These are phyloP conservation scores for Tetanocera ferruginea DNA, from an alignment of 2,888 invertebrate species.

Conservation along the genomic window DNA sequence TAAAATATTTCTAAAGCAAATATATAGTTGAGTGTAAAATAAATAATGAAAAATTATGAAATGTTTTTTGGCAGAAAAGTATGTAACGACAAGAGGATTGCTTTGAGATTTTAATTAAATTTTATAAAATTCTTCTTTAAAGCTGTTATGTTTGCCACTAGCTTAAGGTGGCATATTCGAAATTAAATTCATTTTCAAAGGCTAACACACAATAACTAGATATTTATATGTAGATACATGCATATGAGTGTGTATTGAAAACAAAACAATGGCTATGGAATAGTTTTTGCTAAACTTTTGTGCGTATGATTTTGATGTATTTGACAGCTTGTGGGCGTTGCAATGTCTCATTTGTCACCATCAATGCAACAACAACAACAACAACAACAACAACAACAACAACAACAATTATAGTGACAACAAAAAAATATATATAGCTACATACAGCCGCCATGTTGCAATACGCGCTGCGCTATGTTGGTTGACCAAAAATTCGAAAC, in stretches of 20 bases:
- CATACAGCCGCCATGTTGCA: neutral
- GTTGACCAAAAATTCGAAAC: neutral
- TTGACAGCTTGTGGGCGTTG: constrained; percentile 10
- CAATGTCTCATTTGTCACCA: constrained; percentile 13
- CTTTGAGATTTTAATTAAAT: no score
- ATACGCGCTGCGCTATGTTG: neutral
- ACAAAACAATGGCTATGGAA: neutral
- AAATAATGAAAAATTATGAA: no score
- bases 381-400: neutral
- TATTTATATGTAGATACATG: no score
- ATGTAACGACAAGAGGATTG: no score
- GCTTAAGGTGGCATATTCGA: no score
- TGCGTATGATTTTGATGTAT: constrained; percentile 2
- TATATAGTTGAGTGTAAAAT: no score
- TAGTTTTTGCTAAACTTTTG: neutral
- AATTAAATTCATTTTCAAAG: no score
- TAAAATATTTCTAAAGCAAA: no score
- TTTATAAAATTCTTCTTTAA: no score
- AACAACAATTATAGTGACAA: neutral
- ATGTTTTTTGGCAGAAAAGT: no score
- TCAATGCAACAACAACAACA: neutral
- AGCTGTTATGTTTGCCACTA: no score
- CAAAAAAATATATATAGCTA: neutral
- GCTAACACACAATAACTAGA: no score
- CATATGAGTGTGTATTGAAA: neutral